Evolutionary conservation across 2,113 vertebrate species (phyloP).

Genomic region (Campylomormyrus numenius): DNA sequence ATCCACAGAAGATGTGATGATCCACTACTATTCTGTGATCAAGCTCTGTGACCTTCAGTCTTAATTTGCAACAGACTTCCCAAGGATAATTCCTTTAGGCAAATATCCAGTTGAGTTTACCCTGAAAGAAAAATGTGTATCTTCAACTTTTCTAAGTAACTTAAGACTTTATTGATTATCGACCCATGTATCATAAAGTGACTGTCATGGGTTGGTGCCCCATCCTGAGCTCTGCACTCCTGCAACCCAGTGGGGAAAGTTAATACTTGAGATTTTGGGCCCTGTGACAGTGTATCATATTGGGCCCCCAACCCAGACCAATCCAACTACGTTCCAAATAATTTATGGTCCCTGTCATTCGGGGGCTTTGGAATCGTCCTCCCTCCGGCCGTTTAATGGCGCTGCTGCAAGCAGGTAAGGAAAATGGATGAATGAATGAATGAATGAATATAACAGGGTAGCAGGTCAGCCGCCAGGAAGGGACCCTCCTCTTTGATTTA

Average conservation of each 20-base stretch:
- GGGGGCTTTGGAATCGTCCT: not conserved
- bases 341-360: not conserved
- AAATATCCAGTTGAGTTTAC: not conserved
- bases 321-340: not conserved
- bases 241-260: not conserved
- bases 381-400: not conserved
- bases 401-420: not conserved
- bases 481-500: not conserved
- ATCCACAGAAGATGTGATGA: not conserved
- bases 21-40: not conserved
- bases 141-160: not conserved
- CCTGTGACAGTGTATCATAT: not conserved
- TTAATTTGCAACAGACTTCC: not conserved
- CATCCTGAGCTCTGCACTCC: not conserved
- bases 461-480: not conserved
- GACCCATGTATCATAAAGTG: not conserved
- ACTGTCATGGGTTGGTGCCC: not conserved
- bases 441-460: not conserved
- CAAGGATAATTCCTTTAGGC: not conserved
- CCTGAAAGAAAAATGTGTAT: not conserved
- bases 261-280: not conserved
- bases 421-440: not conserved
- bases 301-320: not conserved
- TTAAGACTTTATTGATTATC: not conserved
- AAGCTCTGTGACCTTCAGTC: not conserved